Base-by-base conservation (phyloP, 64 coral and sea anemone species). In the Dendrophyllia cribrosa region DNA sequence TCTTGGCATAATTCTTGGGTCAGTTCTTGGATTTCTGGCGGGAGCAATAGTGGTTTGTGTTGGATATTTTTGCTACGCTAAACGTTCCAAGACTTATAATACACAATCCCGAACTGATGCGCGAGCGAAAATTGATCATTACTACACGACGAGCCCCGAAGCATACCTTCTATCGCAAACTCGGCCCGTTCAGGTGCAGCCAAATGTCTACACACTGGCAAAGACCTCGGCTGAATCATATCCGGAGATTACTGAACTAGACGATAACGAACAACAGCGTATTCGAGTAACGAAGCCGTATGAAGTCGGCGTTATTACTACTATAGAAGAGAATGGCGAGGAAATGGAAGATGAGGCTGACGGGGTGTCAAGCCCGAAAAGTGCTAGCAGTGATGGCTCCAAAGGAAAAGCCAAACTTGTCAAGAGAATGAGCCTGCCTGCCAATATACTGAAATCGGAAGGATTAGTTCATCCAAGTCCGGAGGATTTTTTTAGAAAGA, bases 111-210 rank as follows among this genome's bases (percentile, higher is more conserved):
- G 24, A 23, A 22, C 51, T 34, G 89, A 83, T 58, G 88, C n/a
- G 21, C 91, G 86, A 6, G 63, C 77, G 7, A 93, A 68, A 79
- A 94, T 97, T 4, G 95, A 97, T 25, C 93, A 97, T 91, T 97
- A 91, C 34, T 80, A 83, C 4, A 59, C 81, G 6, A 78, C 76
- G 0, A 65, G 24, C 53, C 51, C 91, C 10, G 80, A 92, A 67
- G 56, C 80, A 13, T 89, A 87, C 25, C 89, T 85, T 9, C 34
- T 74, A 22, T 46, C 86, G 12, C 87, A 97, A 34, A 97, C 95
- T 4, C 66, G 92, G 1, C 95, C 95, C 1, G 88, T 93, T 73
- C 95, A 92, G 59, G 76, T 97, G 14, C 95, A 97, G 59, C 95
- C 95, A 7, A 94, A 79, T 83, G 82, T 97, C 6, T 94, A 94